Base-by-base conservation (phyloP, 2,888 invertebrate genomes). In the Poecilobothrus nobilitatus region DNA sequence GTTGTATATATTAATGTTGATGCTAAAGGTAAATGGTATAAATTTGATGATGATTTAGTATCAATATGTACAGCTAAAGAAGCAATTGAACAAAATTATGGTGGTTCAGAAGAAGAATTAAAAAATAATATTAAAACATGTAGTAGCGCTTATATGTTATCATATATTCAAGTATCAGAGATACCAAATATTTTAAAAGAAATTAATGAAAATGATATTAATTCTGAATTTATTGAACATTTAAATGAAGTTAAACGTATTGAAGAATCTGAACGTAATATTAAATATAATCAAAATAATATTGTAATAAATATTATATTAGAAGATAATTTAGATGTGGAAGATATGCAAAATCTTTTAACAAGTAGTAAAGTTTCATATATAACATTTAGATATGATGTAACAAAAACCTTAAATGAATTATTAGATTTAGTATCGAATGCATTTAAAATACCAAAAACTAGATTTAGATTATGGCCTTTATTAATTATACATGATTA, bases 81-180 rank as follows among this genome's bases (percentile, higher is more conserved):
- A 82, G 98, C 99, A 41, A 94, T 98, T 73, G 94, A 97, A 79
- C 91, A 95, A 81, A 99, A 99, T 83, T 99, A 94, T 81, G 99
- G 99, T 66, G 98, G 98, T 2, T 95, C 95, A 80, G 97, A 97
- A 77, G 91, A 92, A 77, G 92, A 93, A 78, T 90, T 92, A 86
- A 90, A 91, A 73, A 86, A 93, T 83, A 93, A 95, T 69, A 94
- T 95, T 70, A 93, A 95, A 77, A 93, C 95, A 79, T 97, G 95
- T 84, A 97, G 97, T 76, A 99, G 97, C 81, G 99, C 99, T 20
- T 99, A 99, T 85, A 99, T 99, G 98, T 88, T 99, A 84, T 98
- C 99, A 67, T 99, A 99, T 82, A 97, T 99, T 78, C 88, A 97
- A 74, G 92, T 96, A 83, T 91, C 92, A 63, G 91, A 91, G 79